Evolutionary conservation across 2,888 invertebrate genomes (phyloP), one percentile per base, ranked within the genome.

Genomic region (Spisula solida): DNA sequence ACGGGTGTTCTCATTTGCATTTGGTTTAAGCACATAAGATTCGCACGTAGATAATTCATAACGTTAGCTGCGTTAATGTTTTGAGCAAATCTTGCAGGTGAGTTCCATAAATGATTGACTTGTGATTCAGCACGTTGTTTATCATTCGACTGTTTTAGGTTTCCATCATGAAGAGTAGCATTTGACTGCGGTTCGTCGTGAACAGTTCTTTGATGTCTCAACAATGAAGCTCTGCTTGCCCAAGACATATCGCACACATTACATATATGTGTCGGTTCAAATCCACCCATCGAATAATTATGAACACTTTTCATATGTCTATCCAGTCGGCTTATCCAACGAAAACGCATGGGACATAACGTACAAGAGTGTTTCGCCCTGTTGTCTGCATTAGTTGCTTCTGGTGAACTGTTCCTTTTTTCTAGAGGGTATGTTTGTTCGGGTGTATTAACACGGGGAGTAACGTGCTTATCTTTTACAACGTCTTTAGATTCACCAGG

Each of bases 261-360:
- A 55, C 84, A 84, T 51, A 12, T 83, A 83, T 70, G 70, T 48
- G 20, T 70, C 48, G 25, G 25, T 12, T 75, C 29, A 78, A 84
- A 84, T 10, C 51, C 48, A n/a, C 51, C 55, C 14, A 14, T 0
- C 12, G 4, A 29, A 20, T 31, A 10, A 14, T 20, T 25, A 14
- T 84, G 84, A n/a, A 51, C 75, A 55, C 20, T 51, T 29, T 84
- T 84, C 34, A 78, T 18, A 29, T 84, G 84, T 34, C 84, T 75
- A 20, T 55, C 25, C 1, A 31, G 25, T 29, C 84, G 75, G 4
- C 51, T 51, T 8, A 31, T 29, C 29, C 51, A 48, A 0, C 84
- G 75, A 34, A 78, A 84, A 18, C 51, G 75, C 55, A 75, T 51
- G 12, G 70, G 31, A 31, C 84, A 84, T 48, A 78, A 84, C 0